Evolutionary conservation across 2,797 vertebrate genomes (phyloP), one percentile per base, ranked within the genome.

Genomic region (Coilia nasus): DNA sequence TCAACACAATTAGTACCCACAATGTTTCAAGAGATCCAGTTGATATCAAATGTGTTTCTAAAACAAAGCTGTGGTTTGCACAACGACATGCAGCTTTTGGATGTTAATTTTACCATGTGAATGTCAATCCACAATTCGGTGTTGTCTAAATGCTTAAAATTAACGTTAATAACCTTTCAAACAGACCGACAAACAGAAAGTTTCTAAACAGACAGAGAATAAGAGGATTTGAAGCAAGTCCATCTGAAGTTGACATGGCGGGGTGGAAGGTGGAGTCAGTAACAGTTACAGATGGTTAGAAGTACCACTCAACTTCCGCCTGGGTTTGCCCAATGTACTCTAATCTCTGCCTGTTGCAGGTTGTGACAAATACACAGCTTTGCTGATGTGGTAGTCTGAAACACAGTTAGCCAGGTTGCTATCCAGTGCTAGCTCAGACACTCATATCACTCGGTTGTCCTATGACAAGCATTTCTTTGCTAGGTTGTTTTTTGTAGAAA

Each of bases 51-150:
- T 91, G 93, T 93, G 94, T 96, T 95, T 94, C 93, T 90, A 91
- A 92, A 92, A 89, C 93, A 95, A 95, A 95, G 94, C 95, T 95
- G 95, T 93, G 85, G 92, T 93, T 93, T 93, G 92, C 86, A 9
- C n/a, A 64, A 44, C 35, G 44, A 1, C 35, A 78, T 41, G 25
- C 2, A 3, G 31, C 5, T 6, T 41, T n/a, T 19, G 19, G 19
- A 1, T 41, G 21, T 35, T 44, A 41, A 2, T 17, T 78, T 78
- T 78, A 1, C 12, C 28, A 17, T 71, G 15, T 31, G 67, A 14
- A 5, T 19, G 15, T n/a, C 35, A 28, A 17, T 35, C 19, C 12
- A 31, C 28, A 71, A 71, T 31, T 71, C 14, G 0, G 2, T 71
- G 17, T 59, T 1, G 50, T 54, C 14, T 54, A 54, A 54, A 54